phyloP scores from a whole-genome alignment of 2,888 invertebrate genomes.

The Cheilosia vernalis region DNA sequence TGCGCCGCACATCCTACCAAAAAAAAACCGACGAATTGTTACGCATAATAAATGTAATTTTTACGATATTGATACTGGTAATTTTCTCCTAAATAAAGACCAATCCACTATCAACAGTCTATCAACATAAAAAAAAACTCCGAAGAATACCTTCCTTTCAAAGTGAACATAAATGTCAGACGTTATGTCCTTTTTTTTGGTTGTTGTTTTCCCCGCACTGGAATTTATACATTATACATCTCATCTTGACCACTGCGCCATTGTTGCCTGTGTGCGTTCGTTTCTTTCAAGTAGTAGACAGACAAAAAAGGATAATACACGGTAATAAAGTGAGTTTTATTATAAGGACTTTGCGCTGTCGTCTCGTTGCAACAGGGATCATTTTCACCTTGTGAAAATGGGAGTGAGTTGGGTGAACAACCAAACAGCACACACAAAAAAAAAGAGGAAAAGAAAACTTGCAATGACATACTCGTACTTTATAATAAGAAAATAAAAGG shows the following conservation, averaged over 20 bases:
- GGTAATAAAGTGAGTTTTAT: slow-evolving; percentile 71
- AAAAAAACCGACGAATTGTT: slow-evolving; percentile 21
- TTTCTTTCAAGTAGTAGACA: slow-evolving; percentile 48
- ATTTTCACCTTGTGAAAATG: slow-evolving; percentile 59
- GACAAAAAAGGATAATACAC: slow-evolving; percentile 61
- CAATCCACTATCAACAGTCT: slow-evolving; percentile 51
- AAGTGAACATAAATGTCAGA: slow-evolving; percentile 64
- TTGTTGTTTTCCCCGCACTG: slow-evolving; percentile 38
- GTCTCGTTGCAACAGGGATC: slow-evolving; percentile 48
- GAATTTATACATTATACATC: not conserved
- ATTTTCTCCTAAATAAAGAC: slow-evolving; percentile 57
- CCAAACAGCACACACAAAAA: not conserved
- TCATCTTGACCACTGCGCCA: slow-evolving; percentile 63
- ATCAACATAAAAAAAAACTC: slow-evolving; percentile 28
- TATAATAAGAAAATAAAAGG: slow-evolving; percentile 53
- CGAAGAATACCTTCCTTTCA: slow-evolving; percentile 20
- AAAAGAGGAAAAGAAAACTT: slow-evolving; percentile 4
- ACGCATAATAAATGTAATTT: slow-evolving; percentile 70
- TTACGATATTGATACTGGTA: slow-evolving; percentile 68
- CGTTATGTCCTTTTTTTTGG: slow-evolving; percentile 62
- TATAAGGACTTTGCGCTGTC: slow-evolving; percentile 61
- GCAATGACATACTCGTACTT: not conserved
- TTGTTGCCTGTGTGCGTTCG: slow-evolving; percentile 23
- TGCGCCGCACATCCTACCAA: slow-evolving; percentile 31
- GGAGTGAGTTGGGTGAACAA: slow-evolving; percentile 64